These are phyloP conservation scores for Galagoides demidoff DNA, from an alignment of 2,797 vertebrate species.

Conservation along the genomic window DNA sequence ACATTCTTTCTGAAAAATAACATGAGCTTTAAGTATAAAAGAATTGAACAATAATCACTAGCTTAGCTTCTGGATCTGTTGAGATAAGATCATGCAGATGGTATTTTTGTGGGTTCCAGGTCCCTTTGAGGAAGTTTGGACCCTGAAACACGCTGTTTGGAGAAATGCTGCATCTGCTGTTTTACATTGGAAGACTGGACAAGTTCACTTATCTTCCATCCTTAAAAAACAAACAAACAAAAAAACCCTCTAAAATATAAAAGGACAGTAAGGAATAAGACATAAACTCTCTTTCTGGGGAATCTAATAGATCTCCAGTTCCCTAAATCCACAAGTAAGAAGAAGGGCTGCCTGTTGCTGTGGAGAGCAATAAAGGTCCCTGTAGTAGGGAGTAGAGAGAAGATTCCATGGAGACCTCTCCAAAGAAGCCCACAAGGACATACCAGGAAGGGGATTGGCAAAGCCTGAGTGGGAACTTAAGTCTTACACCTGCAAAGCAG, in stretches of 20 bases:
- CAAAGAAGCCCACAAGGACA: not conserved
- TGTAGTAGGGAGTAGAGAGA: not conserved
- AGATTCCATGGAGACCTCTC: not conserved
- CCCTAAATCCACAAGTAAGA: not conserved
- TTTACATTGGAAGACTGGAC: not conserved
- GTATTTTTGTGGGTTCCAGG: not conserved
- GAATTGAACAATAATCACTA: not conserved
- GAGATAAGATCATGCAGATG: not conserved
- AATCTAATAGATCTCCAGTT: not conserved
- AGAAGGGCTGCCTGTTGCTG: not conserved
- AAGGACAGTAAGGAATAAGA: not conserved
- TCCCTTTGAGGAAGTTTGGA: not conserved
- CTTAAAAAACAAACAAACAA: not conserved
- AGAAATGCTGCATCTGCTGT: not conserved
- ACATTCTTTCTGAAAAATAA: conserved; percentile 48
- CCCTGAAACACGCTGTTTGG: not conserved
- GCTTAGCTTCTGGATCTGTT: not conserved
- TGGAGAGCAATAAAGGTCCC: not conserved
- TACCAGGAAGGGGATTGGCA: not conserved
- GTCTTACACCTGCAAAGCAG: not conserved
- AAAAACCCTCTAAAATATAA: not conserved
- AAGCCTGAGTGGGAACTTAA: not conserved
- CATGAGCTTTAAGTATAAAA: not conserved
- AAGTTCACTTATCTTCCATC: not conserved
- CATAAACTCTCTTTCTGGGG: not conserved